phyloP scores from a whole-genome alignment of 1,140 invertebrate genomes.

The Ceratosolen solmsi region DNA sequence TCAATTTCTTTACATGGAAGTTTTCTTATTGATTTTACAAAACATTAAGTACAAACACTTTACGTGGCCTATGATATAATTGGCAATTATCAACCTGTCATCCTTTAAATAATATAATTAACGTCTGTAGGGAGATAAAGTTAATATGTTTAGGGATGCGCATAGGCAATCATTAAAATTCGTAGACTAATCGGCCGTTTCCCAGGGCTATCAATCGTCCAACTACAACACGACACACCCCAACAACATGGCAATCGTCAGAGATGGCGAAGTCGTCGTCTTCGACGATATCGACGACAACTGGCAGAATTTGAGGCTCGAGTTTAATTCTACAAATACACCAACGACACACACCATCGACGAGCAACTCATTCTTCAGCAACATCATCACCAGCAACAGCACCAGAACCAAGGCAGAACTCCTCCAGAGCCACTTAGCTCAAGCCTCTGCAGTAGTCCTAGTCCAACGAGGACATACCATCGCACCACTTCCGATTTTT shows the following conservation, averaged over 20 bases:
- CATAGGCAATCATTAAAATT: too few relatives aligned
- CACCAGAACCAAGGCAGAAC: slow-evolving; percentile 64
- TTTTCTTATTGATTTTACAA: too few relatives aligned
- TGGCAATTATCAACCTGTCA: too few relatives aligned
- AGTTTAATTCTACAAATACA: slow-evolving; percentile 56
- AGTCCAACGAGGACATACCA: slow-evolving; percentile 71
- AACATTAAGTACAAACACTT: too few relatives aligned
- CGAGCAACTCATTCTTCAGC: neutral
- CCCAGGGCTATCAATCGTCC: slow-evolving; percentile 38
- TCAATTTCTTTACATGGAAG: too few relatives aligned
- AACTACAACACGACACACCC: slow-evolving; percentile 38
- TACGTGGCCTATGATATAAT: too few relatives aligned
- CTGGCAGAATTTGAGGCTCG: slow-evolving; percentile 76
- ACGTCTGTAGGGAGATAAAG: too few relatives aligned
- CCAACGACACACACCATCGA: neutral
- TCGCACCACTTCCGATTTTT: slow-evolving; percentile 73
- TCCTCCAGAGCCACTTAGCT: slow-evolving; percentile 66
- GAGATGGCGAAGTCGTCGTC: slow-evolving; percentile 83
- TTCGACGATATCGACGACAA: slow-evolving; percentile 88
- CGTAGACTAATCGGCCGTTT: neutral
- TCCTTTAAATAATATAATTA: too few relatives aligned
- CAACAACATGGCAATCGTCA: slow-evolving; percentile 75
- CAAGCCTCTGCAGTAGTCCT: slow-evolving; percentile 69
- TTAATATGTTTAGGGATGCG: too few relatives aligned
- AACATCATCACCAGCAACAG: slow-evolving; percentile 60